These are phyloP conservation scores for Pocillopora damicornis DNA, from an alignment of 64 coral and sea anemone genomes.

Conservation along the genomic window DNA sequence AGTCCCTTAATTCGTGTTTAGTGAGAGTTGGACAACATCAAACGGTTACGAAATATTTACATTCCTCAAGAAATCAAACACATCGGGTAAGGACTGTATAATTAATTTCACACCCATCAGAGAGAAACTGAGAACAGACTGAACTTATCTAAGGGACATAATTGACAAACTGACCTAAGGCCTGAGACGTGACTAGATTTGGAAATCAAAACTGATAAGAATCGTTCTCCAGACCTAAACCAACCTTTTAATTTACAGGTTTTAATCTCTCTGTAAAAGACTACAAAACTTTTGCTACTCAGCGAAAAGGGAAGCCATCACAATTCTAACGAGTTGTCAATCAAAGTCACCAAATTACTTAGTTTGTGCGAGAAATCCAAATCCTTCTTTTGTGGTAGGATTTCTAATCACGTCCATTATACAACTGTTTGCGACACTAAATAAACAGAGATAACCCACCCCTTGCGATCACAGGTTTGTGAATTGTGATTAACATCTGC, in stretches of 20 bases:
- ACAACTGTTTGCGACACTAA: constrained; percentile 18
- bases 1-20: neutral
- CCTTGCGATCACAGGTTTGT: neutral
- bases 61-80: neutral
- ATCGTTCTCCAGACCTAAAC: too few species aligned
- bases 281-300: neutral
- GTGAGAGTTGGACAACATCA: neutral
- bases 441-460: constrained; percentile 11
- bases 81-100: neutral
- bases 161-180: too few species aligned
- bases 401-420: neutral
- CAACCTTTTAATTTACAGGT: neutral
- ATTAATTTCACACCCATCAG: neutral
- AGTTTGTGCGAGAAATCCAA: neutral
- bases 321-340: neutral
- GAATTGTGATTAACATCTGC: constrained; percentile 1
- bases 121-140: neutral
- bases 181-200: too few species aligned
- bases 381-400: neutral
- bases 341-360: neutral
- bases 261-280: neutral
- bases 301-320: neutral
- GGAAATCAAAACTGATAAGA: neutral
- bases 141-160: neutral
- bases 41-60: constrained; percentile 11